Conservation (phyloP, 1,140 invertebrate species). For the Drosophila sulfurigaster region DNA sequence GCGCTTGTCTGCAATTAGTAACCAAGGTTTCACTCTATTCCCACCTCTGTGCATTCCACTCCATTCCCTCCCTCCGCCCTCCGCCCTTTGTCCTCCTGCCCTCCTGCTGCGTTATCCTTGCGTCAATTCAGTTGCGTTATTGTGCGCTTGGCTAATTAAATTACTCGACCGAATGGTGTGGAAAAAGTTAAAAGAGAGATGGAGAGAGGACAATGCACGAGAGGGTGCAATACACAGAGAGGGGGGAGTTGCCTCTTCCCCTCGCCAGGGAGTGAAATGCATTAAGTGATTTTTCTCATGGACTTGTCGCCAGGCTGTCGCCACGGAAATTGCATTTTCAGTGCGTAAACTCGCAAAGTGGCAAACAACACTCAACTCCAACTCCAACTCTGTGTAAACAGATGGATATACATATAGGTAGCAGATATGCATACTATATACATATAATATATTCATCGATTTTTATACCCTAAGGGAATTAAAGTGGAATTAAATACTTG, state of each 20-base stretch:
- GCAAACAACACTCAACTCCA: slow-evolving; percentile 35
- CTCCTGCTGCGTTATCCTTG: slow-evolving; percentile 44
- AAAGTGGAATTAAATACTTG: too few relatives aligned
- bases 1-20: slow-evolving; percentile 55
- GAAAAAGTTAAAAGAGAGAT: slow-evolving; percentile 28
- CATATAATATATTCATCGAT: slow-evolving; percentile 53
- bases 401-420: slow-evolving; percentile 1
- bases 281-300: slow-evolving; percentile 65
- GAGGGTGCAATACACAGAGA: neutral
- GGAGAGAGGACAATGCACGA: slow-evolving; percentile 39
- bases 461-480: slow-evolving; percentile 36
- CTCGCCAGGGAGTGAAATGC: slow-evolving; percentile 31
- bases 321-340: slow-evolving; percentile 65
- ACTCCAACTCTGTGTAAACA: neutral
- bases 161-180: slow-evolving; percentile 59
- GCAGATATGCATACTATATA: slow-evolving; percentile 10
- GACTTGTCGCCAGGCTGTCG: slow-evolving; percentile 60
- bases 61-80: neutral
- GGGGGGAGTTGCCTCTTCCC: neutral
- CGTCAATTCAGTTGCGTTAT: slow-evolving; percentile 64
- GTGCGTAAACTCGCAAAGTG: slow-evolving; percentile 39
- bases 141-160: slow-evolving; percentile 67
- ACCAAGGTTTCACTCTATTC: slow-evolving; percentile 59
- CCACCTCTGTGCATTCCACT: slow-evolving; percentile 4
- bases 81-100: neutral